Percentiles rank a stretch among this genome's conserved stretches.
Conservation (phyloP, 30 jellyfish, hydroid and myxozoan genomes). For the Morbakka virulenta region DNA sequence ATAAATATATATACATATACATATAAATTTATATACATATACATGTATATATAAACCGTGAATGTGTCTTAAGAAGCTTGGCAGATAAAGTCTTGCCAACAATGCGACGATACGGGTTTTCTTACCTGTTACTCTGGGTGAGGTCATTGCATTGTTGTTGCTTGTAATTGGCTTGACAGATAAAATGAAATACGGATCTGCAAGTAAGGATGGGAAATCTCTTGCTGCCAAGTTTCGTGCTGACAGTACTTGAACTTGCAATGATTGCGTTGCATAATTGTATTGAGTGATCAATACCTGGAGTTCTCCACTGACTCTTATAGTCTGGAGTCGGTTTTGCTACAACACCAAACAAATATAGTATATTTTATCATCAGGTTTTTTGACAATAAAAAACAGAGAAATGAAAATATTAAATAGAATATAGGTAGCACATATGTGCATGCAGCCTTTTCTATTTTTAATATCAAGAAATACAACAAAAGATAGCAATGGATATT, state of each 20-base stretch:
- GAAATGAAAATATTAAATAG: too few relatives aligned
- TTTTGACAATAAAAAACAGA: not conserved
- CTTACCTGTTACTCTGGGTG: conserved; percentile 69
- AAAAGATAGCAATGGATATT: too few relatives aligned
- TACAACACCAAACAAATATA: not conserved
- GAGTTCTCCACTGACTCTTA: conserved; percentile 65
- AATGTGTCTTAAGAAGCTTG: too few relatives aligned
- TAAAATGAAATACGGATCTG: conserved; percentile 76
- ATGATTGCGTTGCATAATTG: conserved; percentile 32
- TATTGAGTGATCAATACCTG: conserved; percentile 60
- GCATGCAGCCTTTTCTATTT: too few relatives aligned
- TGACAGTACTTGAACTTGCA: conserved; percentile 69
- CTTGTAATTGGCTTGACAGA: conserved; percentile 69
- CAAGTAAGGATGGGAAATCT: conserved; percentile 70
- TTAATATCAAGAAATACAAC: too few relatives aligned
- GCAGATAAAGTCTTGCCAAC: too few relatives aligned
- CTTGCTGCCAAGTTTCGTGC: conserved; percentile 76
- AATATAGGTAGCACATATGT: too few relatives aligned
- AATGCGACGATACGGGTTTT: not conserved
- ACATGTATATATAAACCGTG: too few relatives aligned
- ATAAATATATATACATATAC: too few relatives aligned
- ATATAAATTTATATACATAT: too few relatives aligned
- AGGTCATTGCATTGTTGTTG: conserved; percentile 37
- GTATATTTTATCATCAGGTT: not conserved
- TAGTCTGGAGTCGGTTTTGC: conserved; percentile 76